Evolutionary conservation across 2,888 invertebrate species (phyloP).

Genomic region (Melitaea athalia): DNA sequence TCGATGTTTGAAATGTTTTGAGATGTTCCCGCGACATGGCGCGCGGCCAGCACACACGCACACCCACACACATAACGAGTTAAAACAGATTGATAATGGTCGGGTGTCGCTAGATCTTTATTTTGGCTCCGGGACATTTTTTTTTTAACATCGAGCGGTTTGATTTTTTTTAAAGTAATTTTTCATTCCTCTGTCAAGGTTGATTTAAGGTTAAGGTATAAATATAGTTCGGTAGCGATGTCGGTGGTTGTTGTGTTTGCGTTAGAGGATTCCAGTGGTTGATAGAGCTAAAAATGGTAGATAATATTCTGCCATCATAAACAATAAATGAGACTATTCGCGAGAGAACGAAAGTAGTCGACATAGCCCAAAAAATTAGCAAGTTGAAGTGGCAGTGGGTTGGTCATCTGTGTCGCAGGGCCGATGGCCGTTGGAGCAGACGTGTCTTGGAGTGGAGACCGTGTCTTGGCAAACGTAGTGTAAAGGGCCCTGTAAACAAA

Average conservation of each 20-base stretch:
- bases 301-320: slow-evolving; percentile 3
- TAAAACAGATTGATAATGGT: slow-evolving; percentile 78
- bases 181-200: slow-evolving; percentile 80
- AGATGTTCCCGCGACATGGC: slow-evolving; percentile 47
- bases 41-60: slow-evolving; percentile 47
- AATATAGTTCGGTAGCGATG: slow-evolving; percentile 63
- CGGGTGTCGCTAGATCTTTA: slow-evolving; percentile 76
- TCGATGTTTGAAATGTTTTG: slow-evolving; percentile 1
- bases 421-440: too few species aligned
- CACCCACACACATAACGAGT: slow-evolving; percentile 56
- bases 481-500: too few species aligned
- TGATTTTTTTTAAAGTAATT: slow-evolving; percentile 70
- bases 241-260: slow-evolving; percentile 40
- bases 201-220: slow-evolving; percentile 78
- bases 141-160: slow-evolving; percentile 56
- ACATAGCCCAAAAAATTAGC: too few species aligned
- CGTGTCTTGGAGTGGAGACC: too few species aligned
- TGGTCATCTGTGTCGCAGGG: too few species aligned
- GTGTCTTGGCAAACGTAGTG: too few species aligned
- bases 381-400: too few species aligned
- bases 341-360: too few species aligned
- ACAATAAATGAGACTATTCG: too few species aligned
- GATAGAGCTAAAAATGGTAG: slow-evolving; percentile 26
- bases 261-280: slow-evolving; percentile 20
- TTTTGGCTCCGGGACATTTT: slow-evolving; percentile 63